phyloP scores from a whole-genome alignment of 2,113 vertebrate species.

The Podarcis cretensis region DNA sequence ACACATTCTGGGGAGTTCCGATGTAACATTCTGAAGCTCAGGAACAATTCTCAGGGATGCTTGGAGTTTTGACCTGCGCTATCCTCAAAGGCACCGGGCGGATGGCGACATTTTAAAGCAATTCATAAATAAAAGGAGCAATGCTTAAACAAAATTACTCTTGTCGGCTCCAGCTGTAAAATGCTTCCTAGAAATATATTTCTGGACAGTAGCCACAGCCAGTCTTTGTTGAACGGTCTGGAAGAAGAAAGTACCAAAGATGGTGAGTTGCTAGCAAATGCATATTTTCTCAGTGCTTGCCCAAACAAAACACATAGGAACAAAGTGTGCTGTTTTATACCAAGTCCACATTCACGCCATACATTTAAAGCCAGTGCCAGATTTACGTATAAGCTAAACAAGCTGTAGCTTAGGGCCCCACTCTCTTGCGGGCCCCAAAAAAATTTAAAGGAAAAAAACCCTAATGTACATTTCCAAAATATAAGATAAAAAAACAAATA shows the following conservation, averaged over 20 bases:
- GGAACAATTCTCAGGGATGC: background rate
- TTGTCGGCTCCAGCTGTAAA: background rate
- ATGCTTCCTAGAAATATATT: no score
- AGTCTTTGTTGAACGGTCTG: background rate
- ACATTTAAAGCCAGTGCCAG: no score
- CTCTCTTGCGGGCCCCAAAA: no score
- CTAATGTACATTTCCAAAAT: no score
- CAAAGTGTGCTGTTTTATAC: no score
- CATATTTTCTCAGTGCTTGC: background rate
- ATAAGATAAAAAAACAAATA: no score
- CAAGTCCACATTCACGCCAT: no score
- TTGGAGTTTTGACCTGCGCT: background rate
- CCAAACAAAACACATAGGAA: no score
- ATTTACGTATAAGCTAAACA: no score
- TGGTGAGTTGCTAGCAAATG: background rate
- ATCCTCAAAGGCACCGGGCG: background rate
- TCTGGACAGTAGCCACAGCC: background rate
- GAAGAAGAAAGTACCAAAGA: background rate
- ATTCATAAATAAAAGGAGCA: background rate
- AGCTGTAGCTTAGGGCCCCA: no score
- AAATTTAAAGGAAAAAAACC: no score
- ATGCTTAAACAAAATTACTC: background rate
- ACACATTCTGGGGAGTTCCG: background rate
- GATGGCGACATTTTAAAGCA: background rate
- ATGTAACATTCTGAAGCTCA: background rate